phyloP scores from a whole-genome alignment of 2,113 vertebrate species.

The Aphelocoma coerulescens region DNA sequence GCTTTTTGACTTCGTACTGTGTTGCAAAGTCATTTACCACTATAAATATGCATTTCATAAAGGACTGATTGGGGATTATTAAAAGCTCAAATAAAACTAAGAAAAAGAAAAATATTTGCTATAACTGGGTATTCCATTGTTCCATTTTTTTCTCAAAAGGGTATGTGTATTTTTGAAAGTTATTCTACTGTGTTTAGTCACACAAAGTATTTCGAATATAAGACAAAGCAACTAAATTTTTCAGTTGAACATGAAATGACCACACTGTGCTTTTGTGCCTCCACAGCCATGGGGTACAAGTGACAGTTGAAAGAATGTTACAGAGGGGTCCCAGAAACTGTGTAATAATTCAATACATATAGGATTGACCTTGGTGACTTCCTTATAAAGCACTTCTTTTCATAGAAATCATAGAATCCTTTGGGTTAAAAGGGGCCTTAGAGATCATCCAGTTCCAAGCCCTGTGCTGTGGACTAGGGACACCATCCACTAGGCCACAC shows the following conservation, averaged over 20 bases:
- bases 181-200: neutral
- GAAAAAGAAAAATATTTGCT: neutral
- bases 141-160: neutral
- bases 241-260: neutral
- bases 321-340: neutral
- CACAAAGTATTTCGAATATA: neutral
- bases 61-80: neutral
- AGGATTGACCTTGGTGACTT: neutral
- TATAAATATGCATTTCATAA: slow-evolving; percentile 5
- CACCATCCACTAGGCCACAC: neutral
- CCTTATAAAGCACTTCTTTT: neutral
- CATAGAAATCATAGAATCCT: neutral
- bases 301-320: neutral
- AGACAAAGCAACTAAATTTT: neutral
- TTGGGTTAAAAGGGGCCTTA: neutral
- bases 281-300: neutral
- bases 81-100: neutral
- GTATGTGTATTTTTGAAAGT: neutral
- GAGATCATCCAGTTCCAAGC: neutral
- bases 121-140: neutral
- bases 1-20: neutral
- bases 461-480: neutral
- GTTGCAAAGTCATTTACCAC: neutral
- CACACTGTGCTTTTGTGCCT: neutral
- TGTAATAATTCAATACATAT: neutral